Evolutionary conservation across 2,888 invertebrate genomes (phyloP).

Genomic region (Xylota sylvarum): DNA sequence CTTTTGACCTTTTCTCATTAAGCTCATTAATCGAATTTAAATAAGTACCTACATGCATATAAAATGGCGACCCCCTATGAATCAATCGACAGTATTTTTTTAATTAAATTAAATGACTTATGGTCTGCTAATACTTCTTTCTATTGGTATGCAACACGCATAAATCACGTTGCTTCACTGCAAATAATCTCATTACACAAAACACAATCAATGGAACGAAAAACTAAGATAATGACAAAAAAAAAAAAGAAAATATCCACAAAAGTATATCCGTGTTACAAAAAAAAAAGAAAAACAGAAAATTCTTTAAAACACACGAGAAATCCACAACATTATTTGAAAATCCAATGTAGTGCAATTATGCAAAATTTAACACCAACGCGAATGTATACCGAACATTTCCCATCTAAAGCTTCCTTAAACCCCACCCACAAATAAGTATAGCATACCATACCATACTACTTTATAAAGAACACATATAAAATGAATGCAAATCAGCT

Average conservation of each 20-base stretch:
- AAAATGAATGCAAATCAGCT: conserved; percentile 71
- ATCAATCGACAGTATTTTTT: conserved; percentile 38
- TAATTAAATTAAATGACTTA: conserved; percentile 67
- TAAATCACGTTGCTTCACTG: conserved; percentile 68
- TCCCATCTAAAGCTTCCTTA: conserved; percentile 21
- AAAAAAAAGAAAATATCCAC: background rate
- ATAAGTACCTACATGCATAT: background rate
- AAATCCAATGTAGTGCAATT: conserved; percentile 63
- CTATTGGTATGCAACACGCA: conserved; percentile 57
- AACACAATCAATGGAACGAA: conserved; percentile 11
- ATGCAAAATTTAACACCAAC: conserved; percentile 69
- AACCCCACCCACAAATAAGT: conserved; percentile 22
- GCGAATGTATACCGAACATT: conserved; percentile 26
- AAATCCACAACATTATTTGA: conserved; percentile 57
- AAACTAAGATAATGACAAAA: background rate
- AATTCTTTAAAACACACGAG: conserved; percentile 42
- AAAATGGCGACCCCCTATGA: background rate
- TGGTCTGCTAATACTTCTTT: conserved; percentile 16
- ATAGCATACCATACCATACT: background rate
- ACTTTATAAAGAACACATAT: conserved; percentile 45
- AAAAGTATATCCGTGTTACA: too few relatives aligned
- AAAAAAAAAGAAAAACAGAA: conserved; percentile 4
- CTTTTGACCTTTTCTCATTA: background rate
- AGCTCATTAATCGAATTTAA: conserved; percentile 12
- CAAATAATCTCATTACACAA: conserved; percentile 71